A percentile compares a stretch with the other conserved stretches of the same genome.
These are phyloP conservation scores for Amphiprion percula DNA, from an alignment of 2,113 vertebrate species.

Conservation along the genomic window DNA sequence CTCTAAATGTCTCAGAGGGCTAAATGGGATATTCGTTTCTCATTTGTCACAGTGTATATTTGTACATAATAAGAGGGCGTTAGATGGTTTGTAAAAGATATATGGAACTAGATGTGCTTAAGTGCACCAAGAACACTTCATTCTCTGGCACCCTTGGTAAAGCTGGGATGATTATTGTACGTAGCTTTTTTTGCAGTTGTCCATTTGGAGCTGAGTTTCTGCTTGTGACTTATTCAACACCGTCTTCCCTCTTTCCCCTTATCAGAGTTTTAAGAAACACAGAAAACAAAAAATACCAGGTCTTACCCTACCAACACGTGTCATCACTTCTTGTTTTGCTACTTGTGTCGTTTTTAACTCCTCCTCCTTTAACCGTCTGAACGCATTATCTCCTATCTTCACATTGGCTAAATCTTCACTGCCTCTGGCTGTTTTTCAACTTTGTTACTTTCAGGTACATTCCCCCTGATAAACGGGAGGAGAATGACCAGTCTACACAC, in stretches of 20 bases:
- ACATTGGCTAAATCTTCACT: neutral
- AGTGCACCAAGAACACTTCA: no score
- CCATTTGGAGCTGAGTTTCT: neutral
- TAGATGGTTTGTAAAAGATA: no score
- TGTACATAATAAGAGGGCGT: neutral
- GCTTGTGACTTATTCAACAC: neutral
- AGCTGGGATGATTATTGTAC: no score
- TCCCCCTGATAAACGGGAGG: conserved; percentile 97
- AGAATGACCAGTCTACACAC: conserved; percentile 98
- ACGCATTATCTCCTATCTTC: neutral
- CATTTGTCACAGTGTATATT: neutral
- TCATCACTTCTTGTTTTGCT: conserved; percentile 1
- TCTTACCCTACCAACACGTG: neutral
- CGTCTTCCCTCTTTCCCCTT: neutral
- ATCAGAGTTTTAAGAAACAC: neutral
- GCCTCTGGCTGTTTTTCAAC: neutral
- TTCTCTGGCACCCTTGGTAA: no score
- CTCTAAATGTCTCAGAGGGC: neutral
- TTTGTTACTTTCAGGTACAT: conserved; percentile 89
- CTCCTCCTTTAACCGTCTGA: neutral
- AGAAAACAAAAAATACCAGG: neutral
- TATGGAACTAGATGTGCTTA: no score
- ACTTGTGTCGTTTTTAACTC: neutral
- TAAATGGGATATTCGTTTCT: neutral
- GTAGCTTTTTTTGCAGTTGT: no score